Evolutionary conservation across 2,113 vertebrate genomes (phyloP).

Genomic region (Mirounga angustirostris): DNA sequence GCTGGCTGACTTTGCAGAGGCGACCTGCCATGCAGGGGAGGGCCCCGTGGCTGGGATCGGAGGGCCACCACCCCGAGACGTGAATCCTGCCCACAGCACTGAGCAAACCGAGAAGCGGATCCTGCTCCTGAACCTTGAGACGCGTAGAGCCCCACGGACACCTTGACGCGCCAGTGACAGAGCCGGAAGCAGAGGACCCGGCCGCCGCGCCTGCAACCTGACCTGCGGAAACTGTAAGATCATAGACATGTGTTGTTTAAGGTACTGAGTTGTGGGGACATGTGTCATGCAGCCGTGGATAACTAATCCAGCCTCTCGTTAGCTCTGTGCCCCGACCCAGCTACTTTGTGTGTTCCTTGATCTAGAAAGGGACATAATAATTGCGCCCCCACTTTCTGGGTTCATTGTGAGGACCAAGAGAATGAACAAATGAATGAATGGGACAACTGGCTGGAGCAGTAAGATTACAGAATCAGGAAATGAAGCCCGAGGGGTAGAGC

Average conservation of each 20-base stretch:
- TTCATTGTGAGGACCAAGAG: not conserved
- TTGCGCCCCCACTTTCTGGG: not conserved
- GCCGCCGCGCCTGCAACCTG: no score
- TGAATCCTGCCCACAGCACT: accelerated
- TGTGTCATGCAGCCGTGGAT: accelerated
- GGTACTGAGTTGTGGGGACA: not conserved
- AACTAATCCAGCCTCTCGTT: not conserved
- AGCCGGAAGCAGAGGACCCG: not conserved
- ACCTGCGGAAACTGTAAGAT: not conserved
- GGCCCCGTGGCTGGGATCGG: not conserved
- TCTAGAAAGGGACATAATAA: accelerated
- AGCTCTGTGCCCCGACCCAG: not conserved
- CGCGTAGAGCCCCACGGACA: not conserved
- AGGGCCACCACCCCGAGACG: not conserved
- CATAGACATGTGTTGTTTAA: accelerated
- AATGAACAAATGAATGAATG: not conserved
- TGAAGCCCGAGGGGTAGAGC: not conserved
- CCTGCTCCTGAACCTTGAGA: not conserved
- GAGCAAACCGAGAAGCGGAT: accelerated
- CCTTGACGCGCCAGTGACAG: not conserved
- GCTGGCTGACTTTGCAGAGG: not conserved
- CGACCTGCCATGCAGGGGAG: no score
- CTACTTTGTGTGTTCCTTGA: not conserved
- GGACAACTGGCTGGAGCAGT: not conserved
- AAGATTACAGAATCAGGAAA: not conserved